A percentile compares a stretch with the other conserved stretches of the same genome.
Conservation (phyloP, 2,888 invertebrate species). For the Eristalinus aeneus region DNA sequence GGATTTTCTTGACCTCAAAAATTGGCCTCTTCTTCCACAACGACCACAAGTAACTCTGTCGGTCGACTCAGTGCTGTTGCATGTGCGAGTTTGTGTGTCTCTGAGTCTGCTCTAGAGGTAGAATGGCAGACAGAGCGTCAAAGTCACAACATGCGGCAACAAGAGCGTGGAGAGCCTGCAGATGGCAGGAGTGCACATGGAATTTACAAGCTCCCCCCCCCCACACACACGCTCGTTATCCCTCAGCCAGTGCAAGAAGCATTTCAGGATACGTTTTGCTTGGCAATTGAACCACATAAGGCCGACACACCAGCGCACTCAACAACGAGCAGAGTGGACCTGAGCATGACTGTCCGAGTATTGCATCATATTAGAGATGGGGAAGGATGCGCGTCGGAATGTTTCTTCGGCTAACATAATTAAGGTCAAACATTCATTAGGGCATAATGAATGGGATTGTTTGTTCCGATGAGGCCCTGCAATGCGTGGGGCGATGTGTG, state of each 20-base stretch:
- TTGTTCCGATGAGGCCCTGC: background rate
- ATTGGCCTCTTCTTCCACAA: conserved; percentile 39
- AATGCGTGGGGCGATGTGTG: too few relatives aligned
- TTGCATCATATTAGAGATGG: conserved; percentile 2
- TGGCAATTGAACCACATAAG: background rate
- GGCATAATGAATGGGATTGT: conserved; percentile 42
- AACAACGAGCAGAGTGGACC: background rate
- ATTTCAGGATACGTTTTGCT: conserved; percentile 6
- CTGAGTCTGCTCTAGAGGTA: background rate
- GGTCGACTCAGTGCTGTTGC: background rate
- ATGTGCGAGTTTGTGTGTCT: background rate
- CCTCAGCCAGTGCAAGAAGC: conserved; percentile 4
- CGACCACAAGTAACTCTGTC: background rate
- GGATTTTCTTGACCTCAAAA: conserved; percentile 80
- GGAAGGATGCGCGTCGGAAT: conserved; percentile 1
- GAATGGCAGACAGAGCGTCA: background rate
- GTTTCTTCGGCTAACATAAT: conserved; percentile 43
- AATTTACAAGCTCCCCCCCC: too few relatives aligned
- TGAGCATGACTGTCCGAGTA: conserved; percentile 18
- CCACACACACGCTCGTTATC: conserved; percentile 1
- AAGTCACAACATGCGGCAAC: background rate
- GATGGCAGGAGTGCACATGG: too few relatives aligned
- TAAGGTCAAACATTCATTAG: conserved; percentile 57
- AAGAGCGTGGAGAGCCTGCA: too few relatives aligned
- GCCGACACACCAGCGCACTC: background rate